Percentiles rank a stretch among this genome's conserved stretches.
Evolutionary conservation across 2,113 vertebrate species (phyloP).

Genomic region (human (Homo sapiens)): GRCh38 chr5:171964001-171964500

Average conservation of each 20-base stretch:
- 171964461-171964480: not conserved
- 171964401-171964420: not conserved
- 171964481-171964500: not conserved
- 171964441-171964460: not conserved
- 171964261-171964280: not conserved
- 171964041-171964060: not conserved
- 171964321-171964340: not conserved
- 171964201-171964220: not conserved
- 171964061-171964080: not conserved
- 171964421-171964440: not conserved
- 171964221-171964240: not conserved
- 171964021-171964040: not conserved
- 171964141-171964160: not conserved
- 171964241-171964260: not conserved
- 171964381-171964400: not conserved
- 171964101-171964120: not conserved
- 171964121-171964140: not conserved
- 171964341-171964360: not conserved
- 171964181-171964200: not conserved
- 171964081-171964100: not conserved
- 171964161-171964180: not conserved
- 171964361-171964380: not conserved
- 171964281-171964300: not conserved
- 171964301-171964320: not conserved
- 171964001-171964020: not conserved